Base-by-base conservation (phyloP, 2,888 invertebrate species). In the Perizoma affinitatum region DNA sequence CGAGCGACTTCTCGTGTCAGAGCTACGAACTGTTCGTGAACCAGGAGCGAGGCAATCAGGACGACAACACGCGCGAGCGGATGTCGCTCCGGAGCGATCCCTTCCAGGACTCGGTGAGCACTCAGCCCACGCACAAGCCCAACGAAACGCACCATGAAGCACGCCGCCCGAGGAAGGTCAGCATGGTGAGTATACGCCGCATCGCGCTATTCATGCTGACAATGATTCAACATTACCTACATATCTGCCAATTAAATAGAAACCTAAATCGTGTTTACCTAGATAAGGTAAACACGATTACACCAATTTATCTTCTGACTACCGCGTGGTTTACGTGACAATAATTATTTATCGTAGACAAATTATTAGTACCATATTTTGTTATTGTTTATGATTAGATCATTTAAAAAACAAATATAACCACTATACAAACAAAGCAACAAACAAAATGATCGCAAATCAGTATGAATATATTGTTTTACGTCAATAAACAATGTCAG, bases 1-100 rank as follows among this genome's bases (percentile, higher is more conserved):
- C 98, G 51, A 98, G 98, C 68, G 97, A 96, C 87, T 96, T 96
- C 87, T 98, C 98, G 65, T 97, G 97, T 87, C 96, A 96, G 85
- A 97, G 97, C 88, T 97, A 97, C 93, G 98, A 98, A 91, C 93
- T 97, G 74, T 98, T 97, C 91, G 96, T 97, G 72, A 96, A 96
- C 79, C 97, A 97, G 86, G 97, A 97, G 80, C 96, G 96, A 78
- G 96, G 96, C 78, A 96, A 96, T 88, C 95, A 96, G 82, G 97
- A 97, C 87, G 97, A 97, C 94, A 96, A 97, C 94, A 96, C 96
- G 79, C 96, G 96, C 88, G 97, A 97, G 88, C 96, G 97, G 89
- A 97, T 97, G 95, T 97, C 97, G 92, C 96, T 98, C 78, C 95
- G 97, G 83, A 96, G 96, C 87, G 96, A 96, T 93, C 96, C 96